A percentile compares a stretch with the other conserved stretches of the same genome.
phyloP scores from a whole-genome alignment of 1,140 invertebrate species.

The Choristoneura fumiferana region DNA sequence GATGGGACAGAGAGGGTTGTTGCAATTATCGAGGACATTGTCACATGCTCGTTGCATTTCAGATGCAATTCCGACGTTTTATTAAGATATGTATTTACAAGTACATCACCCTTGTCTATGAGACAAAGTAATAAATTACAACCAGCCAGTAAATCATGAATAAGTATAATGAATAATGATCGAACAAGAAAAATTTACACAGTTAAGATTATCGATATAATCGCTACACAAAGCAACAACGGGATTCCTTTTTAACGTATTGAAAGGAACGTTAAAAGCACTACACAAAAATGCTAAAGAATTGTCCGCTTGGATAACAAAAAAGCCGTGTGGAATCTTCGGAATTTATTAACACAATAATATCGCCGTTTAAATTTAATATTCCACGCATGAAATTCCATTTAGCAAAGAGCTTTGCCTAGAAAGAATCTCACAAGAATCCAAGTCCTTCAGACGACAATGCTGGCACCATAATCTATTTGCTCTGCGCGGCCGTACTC shows the following conservation, averaged over 20 bases:
- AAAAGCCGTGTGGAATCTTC: neutral
- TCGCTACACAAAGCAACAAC: neutral
- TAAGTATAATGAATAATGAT: too few relatives aligned
- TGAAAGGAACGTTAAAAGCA: neutral
- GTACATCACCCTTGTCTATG: too few relatives aligned
- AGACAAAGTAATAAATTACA: too few relatives aligned
- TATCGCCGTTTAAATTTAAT: slow-evolving; percentile 12
- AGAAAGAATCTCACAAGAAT: slow-evolving; percentile 12
- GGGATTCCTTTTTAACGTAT: neutral
- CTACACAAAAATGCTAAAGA: neutral
- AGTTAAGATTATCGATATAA: too few relatives aligned
- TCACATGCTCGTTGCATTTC: slow-evolving; percentile 3
- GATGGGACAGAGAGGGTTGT: slow-evolving; percentile 48
- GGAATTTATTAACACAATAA: slow-evolving; percentile 6
- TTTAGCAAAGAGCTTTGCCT: slow-evolving; percentile 16
- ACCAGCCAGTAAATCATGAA: too few relatives aligned
- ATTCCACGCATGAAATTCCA: slow-evolving; percentile 15
- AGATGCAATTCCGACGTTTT: slow-evolving; percentile 7
- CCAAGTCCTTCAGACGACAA: slow-evolving; percentile 28
- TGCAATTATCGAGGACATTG: slow-evolving; percentile 40
- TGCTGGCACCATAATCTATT: slow-evolving; percentile 61
- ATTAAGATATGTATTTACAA: slow-evolving; percentile 6
- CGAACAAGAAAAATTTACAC: too few relatives aligned
- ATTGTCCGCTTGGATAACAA: neutral
- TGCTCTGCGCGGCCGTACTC: slow-evolving; percentile 44